A percentile compares a stretch with the other conserved stretches of the same genome.
Conservation (phyloP, 2,888 invertebrate genomes). For the Drosophila limbata region DNA sequence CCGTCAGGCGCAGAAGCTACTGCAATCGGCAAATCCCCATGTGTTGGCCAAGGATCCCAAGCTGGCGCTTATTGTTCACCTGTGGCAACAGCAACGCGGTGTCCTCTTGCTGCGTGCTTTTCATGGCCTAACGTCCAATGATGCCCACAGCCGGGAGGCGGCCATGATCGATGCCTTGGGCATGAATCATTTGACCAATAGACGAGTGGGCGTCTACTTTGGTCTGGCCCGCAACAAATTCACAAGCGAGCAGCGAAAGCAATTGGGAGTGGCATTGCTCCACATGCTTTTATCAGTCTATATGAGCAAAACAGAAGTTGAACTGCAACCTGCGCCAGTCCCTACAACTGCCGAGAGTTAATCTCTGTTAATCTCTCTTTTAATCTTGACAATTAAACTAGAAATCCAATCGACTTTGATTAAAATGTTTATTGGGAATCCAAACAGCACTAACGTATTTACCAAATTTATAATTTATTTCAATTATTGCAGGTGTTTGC, state of each 20-base stretch:
- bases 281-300: slow-evolving; percentile 43
- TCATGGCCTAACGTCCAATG: slow-evolving; percentile 93
- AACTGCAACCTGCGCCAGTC: slow-evolving; percentile 33
- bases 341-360: background rate
- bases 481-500: slow-evolving; percentile 90
- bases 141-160: slow-evolving; percentile 97
- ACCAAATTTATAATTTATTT: background rate
- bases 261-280: slow-evolving; percentile 60
- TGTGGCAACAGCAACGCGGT: slow-evolving; percentile 93
- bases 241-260: slow-evolving; percentile 38
- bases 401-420: background rate
- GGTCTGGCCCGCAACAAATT: slow-evolving; percentile 85
- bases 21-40: slow-evolving; percentile 23
- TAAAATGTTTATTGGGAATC: background rate
- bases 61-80: slow-evolving; percentile 91
- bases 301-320: slow-evolving; percentile 44
- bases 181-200: slow-evolving; percentile 90
- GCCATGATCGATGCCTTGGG: slow-evolving; percentile 96
- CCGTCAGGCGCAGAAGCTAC: slow-evolving; percentile 49
- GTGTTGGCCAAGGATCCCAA: slow-evolving; percentile 86
- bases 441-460: background rate
- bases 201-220: slow-evolving; percentile 92
- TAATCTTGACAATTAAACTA: background rate
- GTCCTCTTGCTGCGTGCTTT: slow-evolving; percentile 95
- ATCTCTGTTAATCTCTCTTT: background rate